Evolutionary conservation across 2,797 vertebrate genomes (phyloP), one percentile per base, ranked within the genome.

Genomic region (Acanthis flammea): DNA sequence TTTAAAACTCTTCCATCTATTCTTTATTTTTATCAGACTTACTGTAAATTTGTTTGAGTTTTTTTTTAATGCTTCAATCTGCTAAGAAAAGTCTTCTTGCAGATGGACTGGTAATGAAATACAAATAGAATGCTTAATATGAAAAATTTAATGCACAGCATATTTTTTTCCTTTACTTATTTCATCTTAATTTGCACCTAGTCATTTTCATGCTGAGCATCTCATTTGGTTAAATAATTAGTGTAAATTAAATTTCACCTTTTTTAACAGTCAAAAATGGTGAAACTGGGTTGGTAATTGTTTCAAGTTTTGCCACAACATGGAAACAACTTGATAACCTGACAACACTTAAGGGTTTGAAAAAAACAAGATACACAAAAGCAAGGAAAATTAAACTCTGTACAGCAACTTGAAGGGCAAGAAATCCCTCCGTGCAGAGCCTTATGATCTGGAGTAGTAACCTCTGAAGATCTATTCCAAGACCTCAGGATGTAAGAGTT

Each of bases 131-230:
- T 15, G 14, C 17, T 65, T 81, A 91, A 55, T 55, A 88, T 10
- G 2, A 91, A 90, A 92, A 88, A 91, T 25, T 14, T 65, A 83
- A 91, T 5, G 42, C 14, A n/a, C 19, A 47, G 53, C 2, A 1
- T 86, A 83, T 77, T 86, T 85, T 88, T 85, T 73, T 75, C 35
- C 68, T 87, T 79, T 57, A 70, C 70, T 95, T 85, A 77, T 47
- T 92, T 90, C 35, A 61, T 90, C 80, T 93, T 89, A 82, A 95
- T 96, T 96, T 96, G 90, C 89, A 96, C 87, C 87, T 94, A 58
- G 47, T 72, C 86, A 78, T 81, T 96, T 94, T 91, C 96, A 94
- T 60, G 90, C 83, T 2, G 37, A 78, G 82, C 45, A 72, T 78
- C 86, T 89, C 57, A 42, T 51, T 31, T 72, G 89, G 63, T 92